Evolutionary conservation across 1,140 invertebrate species (phyloP).

Genomic region (Meloidogyne exigua): DNA sequence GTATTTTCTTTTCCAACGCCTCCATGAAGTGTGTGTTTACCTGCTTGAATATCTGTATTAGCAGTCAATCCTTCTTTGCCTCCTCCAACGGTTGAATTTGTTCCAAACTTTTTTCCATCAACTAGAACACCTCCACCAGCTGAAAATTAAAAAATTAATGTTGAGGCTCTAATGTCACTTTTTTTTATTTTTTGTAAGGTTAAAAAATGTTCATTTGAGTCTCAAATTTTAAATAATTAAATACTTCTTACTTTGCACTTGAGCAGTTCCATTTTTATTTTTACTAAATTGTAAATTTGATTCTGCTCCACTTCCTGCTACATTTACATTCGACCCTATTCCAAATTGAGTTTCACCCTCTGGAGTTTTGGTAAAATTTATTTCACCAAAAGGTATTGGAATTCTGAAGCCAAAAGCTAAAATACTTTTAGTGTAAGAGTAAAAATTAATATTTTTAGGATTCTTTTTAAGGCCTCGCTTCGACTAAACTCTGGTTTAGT

Average conservation of each 20-base stretch:
- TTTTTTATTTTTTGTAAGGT: background rate
- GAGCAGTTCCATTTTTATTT: constrained; percentile 28
- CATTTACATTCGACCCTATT: constrained; percentile 20
- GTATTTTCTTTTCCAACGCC: constrained; percentile 29
- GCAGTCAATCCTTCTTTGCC: constrained; percentile 30
- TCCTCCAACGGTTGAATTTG: constrained; percentile 33
- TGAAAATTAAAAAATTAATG: constrained; percentile 4
- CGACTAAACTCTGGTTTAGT: no score
- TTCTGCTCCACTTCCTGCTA: constrained; percentile 21
- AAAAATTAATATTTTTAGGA: no score
- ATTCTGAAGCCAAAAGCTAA: constrained; percentile 27
- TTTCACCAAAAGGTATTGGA: constrained; percentile 30
- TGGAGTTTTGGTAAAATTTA: constrained; percentile 23
- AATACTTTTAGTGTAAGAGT: no score
- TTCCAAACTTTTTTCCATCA: constrained; percentile 25
- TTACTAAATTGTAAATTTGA: constrained; percentile 24
- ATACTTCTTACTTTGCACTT: constrained; percentile 20
- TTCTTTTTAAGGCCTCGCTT: no score
- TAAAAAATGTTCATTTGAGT: background rate
- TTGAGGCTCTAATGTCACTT: background rate
- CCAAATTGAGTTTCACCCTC: constrained; percentile 27
- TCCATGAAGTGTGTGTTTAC: constrained; percentile 19
- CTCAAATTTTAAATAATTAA: constrained; percentile 4
- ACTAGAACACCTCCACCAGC: constrained; percentile 30
- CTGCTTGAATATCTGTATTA: constrained; percentile 24